phyloP scores from a whole-genome alignment of 2,113 vertebrate species.

The Mesocricetus auratus region DNA sequence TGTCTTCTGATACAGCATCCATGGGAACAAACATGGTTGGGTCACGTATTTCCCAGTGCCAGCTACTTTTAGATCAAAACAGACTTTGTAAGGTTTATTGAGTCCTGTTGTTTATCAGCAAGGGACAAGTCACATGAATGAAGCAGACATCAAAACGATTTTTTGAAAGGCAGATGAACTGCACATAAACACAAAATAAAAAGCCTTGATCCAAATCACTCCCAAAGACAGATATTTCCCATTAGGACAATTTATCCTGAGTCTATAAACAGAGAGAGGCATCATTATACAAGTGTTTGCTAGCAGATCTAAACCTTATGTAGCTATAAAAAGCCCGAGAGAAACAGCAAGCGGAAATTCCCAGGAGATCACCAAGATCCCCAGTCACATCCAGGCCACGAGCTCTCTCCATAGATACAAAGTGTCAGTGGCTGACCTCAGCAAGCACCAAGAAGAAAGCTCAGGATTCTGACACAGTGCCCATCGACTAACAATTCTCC shows the following conservation, averaged over 20 bases:
- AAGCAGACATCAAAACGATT: conserved; percentile 75
- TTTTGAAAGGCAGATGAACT: conserved; percentile 68
- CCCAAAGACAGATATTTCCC: conserved; percentile 76
- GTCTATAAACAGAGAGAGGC: conserved; percentile 77
- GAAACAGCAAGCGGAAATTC: conserved; percentile 78
- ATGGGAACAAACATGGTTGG: conserved; percentile 55
- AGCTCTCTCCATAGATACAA: conserved; percentile 59
- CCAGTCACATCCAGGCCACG: conserved; percentile 57
- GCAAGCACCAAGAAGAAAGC: conserved; percentile 64
- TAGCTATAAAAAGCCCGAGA: conserved; percentile 76
- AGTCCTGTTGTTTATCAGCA: conserved; percentile 71
- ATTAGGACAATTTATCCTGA: conserved; percentile 74
- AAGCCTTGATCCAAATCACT: conserved; percentile 65
- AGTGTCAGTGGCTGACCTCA: conserved; percentile 13
- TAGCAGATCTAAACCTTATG: conserved; percentile 79
- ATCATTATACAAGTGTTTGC: conserved; percentile 77
- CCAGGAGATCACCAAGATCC: conserved; percentile 74
- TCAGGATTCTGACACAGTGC: conserved; percentile 73
- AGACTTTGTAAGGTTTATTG: conserved; percentile 66
- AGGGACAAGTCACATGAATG: conserved; percentile 61
- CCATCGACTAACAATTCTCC: conserved; percentile 65
- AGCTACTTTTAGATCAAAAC: conserved; percentile 71
- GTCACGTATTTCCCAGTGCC: conserved; percentile 46
- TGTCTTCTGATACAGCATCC: conserved; percentile 22
- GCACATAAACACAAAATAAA: conserved; percentile 70